phyloP scores from a whole-genome alignment of 2,113 vertebrate genomes.

The Myotis davidii region DNA sequence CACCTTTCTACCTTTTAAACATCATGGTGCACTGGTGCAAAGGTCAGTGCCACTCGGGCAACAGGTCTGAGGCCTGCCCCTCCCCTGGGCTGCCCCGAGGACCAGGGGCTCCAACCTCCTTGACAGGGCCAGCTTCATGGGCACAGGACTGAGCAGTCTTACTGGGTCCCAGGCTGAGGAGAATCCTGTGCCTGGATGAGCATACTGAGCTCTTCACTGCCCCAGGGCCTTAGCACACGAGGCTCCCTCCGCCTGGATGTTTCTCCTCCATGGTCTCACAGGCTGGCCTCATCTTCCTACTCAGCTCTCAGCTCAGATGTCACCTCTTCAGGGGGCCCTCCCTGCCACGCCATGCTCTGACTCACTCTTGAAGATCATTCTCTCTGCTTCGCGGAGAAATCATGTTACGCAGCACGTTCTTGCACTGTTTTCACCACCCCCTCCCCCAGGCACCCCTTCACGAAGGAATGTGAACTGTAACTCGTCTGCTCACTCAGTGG shows the following conservation, averaged over 20 bases:
- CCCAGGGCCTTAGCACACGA: neutral
- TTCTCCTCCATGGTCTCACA: neutral
- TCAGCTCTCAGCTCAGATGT: neutral
- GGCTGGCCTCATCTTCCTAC: neutral
- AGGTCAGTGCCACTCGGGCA: neutral
- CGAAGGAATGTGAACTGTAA: neutral
- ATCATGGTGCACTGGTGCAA: neutral
- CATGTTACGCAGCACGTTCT: neutral
- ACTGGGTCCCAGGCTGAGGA: neutral
- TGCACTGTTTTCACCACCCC: neutral
- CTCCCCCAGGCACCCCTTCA: neutral
- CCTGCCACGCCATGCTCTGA: neutral
- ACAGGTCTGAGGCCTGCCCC: rapidly evolving
- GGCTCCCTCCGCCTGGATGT: neutral
- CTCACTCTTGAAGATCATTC: neutral
- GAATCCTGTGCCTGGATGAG: neutral
- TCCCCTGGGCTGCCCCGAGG: no score
- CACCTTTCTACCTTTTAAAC: neutral
- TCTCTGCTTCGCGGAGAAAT: constrained; percentile 25
- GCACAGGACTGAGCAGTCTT: rapidly evolving
- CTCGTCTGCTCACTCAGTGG: constrained; percentile 20
- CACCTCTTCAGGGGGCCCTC: neutral
- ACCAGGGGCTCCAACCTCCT: rapidly evolving
- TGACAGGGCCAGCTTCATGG: neutral
- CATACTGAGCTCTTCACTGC: neutral